A percentile compares a stretch with the other conserved stretches of the same genome.
These are phyloP conservation scores for Marmota flaviventris DNA, from an alignment of 2,113 vertebrate genomes.

Conservation along the genomic window DNA sequence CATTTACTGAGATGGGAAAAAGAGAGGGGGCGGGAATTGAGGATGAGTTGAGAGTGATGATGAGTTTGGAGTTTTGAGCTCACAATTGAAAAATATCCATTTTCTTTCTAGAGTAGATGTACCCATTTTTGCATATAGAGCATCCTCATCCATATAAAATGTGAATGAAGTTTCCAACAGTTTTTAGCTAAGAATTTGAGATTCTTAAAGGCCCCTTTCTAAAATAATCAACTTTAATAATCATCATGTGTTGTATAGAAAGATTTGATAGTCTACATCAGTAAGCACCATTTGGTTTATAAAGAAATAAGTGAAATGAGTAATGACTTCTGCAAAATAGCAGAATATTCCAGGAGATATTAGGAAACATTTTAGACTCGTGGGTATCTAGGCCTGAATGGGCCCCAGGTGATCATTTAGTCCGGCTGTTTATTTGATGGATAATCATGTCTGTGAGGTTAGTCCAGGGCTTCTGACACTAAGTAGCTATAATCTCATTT, in stretches of 20 bases:
- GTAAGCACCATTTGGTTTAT: not conserved
- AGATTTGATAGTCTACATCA: not conserved
- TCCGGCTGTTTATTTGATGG: not conserved
- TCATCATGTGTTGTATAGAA: not conserved
- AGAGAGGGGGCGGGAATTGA: accelerated
- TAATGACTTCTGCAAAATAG: not conserved
- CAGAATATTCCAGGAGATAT: not conserved
- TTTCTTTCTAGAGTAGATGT: not conserved
- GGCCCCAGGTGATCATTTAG: not conserved
- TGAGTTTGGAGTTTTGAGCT: not conserved
- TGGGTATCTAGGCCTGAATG: not conserved
- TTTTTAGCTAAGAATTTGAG: not conserved
- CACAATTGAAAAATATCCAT: not conserved
- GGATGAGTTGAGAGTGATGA: not conserved
- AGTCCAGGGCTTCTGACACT: not conserved
- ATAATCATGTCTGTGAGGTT: not conserved
- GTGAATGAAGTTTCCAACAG: not conserved
- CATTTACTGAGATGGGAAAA: not conserved
- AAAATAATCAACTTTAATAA: not conserved
- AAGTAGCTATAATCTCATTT: not conserved
- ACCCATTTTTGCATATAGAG: not conserved
- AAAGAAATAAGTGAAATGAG: not conserved
- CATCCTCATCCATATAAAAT: not conserved
- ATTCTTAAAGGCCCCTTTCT: not conserved
- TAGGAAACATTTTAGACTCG: not conserved